Evolutionary conservation across 2,113 vertebrate species (phyloP).

Genomic region (Garra rufa): DNA sequence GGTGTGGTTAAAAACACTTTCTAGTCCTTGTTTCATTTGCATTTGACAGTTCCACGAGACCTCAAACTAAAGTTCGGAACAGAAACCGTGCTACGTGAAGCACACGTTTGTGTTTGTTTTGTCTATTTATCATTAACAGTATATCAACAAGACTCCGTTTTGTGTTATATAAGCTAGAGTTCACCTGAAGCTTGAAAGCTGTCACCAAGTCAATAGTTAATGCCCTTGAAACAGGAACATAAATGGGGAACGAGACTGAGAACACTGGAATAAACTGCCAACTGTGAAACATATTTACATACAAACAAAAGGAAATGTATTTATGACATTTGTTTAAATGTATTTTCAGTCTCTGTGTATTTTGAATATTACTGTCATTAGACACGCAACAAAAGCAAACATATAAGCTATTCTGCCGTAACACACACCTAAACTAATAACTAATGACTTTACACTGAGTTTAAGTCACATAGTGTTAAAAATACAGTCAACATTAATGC

Average conservation of each 20-base stretch:
- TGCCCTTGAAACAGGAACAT: constrained; percentile 44
- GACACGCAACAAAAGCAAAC: not conserved
- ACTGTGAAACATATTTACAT: not conserved
- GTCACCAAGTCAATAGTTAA: constrained; percentile 37
- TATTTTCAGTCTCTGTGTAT: not conserved
- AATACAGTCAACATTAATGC: not conserved
- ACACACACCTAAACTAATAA: not conserved
- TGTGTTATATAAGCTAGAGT: constrained; percentile 45
- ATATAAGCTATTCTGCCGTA: not conserved
- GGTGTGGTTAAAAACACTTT: constrained; percentile 34
- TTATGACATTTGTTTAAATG: not conserved
- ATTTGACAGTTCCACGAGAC: constrained; percentile 10
- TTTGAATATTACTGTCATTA: not conserved
- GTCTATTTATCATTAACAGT: constrained; percentile 34
- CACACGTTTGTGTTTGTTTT: constrained; percentile 2
- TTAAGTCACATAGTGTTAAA: not conserved
- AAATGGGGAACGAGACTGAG: not conserved
- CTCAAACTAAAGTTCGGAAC: not conserved
- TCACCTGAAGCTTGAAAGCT: constrained; percentile 12
- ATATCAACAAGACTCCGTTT: constrained; percentile 36
- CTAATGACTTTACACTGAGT: not conserved
- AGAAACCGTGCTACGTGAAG: not conserved
- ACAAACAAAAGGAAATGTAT: not conserved
- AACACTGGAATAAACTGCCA: not conserved
- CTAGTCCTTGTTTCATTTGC: constrained; percentile 39